A percentile compares a stretch with the other conserved stretches of the same genome.
Conservation (phyloP, 2,797 vertebrate species). For the Oreortyx pictus region DNA sequence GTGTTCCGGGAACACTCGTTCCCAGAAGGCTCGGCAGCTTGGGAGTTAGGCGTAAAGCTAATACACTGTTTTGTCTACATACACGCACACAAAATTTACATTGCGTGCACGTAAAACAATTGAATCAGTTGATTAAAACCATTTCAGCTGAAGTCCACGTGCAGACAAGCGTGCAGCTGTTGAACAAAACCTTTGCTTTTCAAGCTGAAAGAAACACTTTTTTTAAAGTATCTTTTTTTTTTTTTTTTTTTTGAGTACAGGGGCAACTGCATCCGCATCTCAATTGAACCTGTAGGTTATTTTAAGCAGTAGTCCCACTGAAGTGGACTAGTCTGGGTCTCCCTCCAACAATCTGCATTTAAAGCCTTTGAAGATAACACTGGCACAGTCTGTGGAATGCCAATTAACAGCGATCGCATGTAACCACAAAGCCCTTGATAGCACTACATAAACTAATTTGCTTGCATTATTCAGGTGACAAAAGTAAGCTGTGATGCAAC, state of each 20-base stretch:
- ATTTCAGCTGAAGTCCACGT: background rate
- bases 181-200: background rate
- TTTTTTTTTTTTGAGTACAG: background rate
- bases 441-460: background rate
- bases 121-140: background rate
- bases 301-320: conserved; percentile 22
- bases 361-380: conserved; percentile 1
- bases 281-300: background rate
- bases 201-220: conserved; percentile 1
- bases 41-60: background rate
- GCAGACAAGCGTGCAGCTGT: background rate
- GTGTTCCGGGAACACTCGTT: background rate
- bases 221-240: background rate
- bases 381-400: background rate
- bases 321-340: background rate
- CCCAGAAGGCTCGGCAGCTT: background rate
- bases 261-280: conserved; percentile 15
- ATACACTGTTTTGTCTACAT: background rate
- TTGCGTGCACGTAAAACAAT: background rate
- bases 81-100: background rate
- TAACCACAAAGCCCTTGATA: background rate
- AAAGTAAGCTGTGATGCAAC: conserved; percentile 24
- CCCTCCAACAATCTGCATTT: background rate
- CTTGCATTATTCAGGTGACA: background rate
- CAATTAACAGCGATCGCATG: background rate